A percentile compares a stretch with the other conserved stretches of the same genome.
Conservation (phyloP, 1,140 invertebrate species). For the Brachionus sp. region DNA sequence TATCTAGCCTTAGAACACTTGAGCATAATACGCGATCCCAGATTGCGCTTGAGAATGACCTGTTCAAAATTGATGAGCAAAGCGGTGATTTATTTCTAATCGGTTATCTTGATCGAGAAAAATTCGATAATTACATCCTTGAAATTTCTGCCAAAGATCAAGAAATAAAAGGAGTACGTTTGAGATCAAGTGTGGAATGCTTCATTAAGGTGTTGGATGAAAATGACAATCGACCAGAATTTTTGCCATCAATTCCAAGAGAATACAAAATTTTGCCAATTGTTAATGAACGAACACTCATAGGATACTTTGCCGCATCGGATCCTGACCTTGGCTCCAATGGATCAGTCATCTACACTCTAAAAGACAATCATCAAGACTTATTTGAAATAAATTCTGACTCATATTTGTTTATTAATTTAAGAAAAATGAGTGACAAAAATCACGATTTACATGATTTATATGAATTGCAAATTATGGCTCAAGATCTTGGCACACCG, state of each 20-base stretch:
- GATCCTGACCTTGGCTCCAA: constrained; percentile 34
- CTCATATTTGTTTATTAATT: constrained; percentile 5
- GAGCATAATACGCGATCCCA: background rate
- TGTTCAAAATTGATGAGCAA: background rate
- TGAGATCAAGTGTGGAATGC: background rate
- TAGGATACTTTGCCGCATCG: constrained; percentile 8
- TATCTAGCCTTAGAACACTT: background rate
- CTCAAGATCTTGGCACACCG: constrained; percentile 11
- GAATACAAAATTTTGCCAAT: constrained; percentile 35
- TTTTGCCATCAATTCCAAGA: background rate
- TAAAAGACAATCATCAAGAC: background rate
- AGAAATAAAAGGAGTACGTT: constrained; percentile 1
- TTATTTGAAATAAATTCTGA: constrained; percentile 14
- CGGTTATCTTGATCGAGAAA: constrained; percentile 14
- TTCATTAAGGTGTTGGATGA: constrained; percentile 1
- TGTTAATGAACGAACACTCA: constrained; percentile 7
- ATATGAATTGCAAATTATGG: background rate
- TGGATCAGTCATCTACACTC: background rate
- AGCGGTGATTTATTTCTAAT: background rate
- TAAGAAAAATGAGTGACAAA: background rate
- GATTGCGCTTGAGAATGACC: background rate
- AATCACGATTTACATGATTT: constrained; percentile 6
- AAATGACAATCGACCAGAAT: constrained; percentile 20
- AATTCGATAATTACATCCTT: background rate
- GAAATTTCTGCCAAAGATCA: background rate